Evolutionary conservation across 2,888 invertebrate genomes (phyloP).

Genomic region (Pinctada fucata): DNA sequence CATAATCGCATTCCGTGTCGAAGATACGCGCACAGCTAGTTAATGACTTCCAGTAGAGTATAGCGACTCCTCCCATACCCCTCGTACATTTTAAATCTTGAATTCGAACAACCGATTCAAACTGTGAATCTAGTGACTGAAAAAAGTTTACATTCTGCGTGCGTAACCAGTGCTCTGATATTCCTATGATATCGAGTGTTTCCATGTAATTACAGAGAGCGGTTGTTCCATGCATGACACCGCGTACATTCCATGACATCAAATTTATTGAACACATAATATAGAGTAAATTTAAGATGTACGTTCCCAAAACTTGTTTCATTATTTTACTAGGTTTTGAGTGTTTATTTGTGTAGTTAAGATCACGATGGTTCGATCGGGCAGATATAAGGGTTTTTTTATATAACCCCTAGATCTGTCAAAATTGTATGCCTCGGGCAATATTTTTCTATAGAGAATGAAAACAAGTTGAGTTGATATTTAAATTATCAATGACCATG

Average conservation of each 20-base stretch:
- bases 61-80: slow-evolving; percentile 4
- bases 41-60: background rate
- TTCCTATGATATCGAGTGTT: slow-evolving; percentile 1
- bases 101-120: background rate
- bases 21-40: no score
- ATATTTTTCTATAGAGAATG: no score
- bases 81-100: background rate
- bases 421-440: no score
- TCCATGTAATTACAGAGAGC: background rate
- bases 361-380: no score
- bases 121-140: background rate
- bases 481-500: no score
- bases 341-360: no score
- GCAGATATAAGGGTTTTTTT: no score
- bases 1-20: background rate
- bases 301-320: no score
- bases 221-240: slow-evolving; percentile 25
- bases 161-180: slow-evolving; percentile 24
- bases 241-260: slow-evolving; percentile 22
- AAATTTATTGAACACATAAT: slow-evolving; percentile 1
- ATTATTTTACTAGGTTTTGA: no score
- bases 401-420: no score
- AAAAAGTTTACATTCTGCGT: slow-evolving; percentile 11
- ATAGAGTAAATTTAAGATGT: background rate
- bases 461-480: no score